Evolutionary conservation across 2,888 invertebrate species (phyloP).

Genomic region (Leptogaster cylindrica): DNA sequence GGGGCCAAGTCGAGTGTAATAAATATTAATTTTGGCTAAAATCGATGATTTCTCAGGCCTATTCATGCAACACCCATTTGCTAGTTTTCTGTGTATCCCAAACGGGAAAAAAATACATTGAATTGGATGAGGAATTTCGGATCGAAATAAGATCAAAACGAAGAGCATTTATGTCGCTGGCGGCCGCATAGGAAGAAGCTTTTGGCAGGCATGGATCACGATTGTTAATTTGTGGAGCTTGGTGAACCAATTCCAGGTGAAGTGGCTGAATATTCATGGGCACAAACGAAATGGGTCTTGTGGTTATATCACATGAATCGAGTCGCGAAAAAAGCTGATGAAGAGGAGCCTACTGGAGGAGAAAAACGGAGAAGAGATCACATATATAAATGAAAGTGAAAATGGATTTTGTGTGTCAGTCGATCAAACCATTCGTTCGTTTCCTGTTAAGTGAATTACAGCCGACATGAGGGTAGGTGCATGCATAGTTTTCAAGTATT

Average conservation of each 20-base stretch:
- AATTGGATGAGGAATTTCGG: too few species aligned
- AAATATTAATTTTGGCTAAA: too few species aligned
- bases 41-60: too few species aligned
- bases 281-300: not conserved
- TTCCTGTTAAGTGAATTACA: conserved; percentile 5
- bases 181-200: too few species aligned
- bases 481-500: not conserved
- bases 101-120: too few species aligned
- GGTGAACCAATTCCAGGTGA: conserved; percentile 14
- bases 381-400: conserved; percentile 35
- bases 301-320: not conserved
- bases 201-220: too few species aligned
- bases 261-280: conserved; percentile 31
- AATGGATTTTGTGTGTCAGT: conserved; percentile 16
- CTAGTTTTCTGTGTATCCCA: too few species aligned
- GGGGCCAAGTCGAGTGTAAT: too few species aligned
- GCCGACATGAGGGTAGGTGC: conserved; percentile 24
- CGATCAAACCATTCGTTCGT: conserved; percentile 13
- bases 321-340: not conserved
- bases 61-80: too few species aligned
- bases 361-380: not conserved
- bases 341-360: not conserved
- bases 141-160: too few species aligned
- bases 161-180: too few species aligned
- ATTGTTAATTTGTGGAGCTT: too few species aligned